Conservation (phyloP, 64 coral and sea anemone species). For the Pachyseris speciosa region DNA sequence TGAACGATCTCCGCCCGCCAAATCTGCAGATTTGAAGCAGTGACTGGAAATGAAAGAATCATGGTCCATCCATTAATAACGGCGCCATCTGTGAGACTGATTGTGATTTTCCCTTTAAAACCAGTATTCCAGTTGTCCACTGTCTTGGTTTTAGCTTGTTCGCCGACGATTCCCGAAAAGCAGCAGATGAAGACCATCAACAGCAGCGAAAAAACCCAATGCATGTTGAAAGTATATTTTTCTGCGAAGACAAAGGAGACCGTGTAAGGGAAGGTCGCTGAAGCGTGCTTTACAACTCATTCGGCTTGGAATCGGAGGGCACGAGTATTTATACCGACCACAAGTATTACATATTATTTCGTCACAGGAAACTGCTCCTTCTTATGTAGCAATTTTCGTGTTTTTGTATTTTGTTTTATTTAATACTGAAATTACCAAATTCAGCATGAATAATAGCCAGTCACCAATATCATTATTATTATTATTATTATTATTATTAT, state of each 20-base stretch:
- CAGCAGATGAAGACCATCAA: background rate
- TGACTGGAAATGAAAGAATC: conserved; percentile 61
- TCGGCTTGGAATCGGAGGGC: no score
- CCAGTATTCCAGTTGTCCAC: conserved; percentile 43
- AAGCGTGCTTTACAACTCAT: no score
- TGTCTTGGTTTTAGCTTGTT: background rate
- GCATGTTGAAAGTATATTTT: background rate
- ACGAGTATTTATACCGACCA: no score
- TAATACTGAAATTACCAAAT: no score
- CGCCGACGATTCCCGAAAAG: background rate
- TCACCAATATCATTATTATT: no score
- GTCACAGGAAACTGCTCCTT: background rate
- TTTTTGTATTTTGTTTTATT: no score
- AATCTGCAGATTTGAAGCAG: conserved; percentile 44
- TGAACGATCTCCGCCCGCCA: conserved; percentile 65
- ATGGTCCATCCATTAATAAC: conserved; percentile 72
- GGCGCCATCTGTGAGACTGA: conserved; percentile 24
- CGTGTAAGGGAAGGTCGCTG: no score
- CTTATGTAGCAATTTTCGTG: no score
- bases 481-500: no score
- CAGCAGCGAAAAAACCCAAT: background rate
- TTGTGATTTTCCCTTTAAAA: conserved; percentile 42
- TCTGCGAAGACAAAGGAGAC: background rate
- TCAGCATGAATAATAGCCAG: no score
- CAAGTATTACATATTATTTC: no score